Base-by-base conservation (phyloP, 2,888 invertebrate genomes). In the Acronicta psi region DNA sequence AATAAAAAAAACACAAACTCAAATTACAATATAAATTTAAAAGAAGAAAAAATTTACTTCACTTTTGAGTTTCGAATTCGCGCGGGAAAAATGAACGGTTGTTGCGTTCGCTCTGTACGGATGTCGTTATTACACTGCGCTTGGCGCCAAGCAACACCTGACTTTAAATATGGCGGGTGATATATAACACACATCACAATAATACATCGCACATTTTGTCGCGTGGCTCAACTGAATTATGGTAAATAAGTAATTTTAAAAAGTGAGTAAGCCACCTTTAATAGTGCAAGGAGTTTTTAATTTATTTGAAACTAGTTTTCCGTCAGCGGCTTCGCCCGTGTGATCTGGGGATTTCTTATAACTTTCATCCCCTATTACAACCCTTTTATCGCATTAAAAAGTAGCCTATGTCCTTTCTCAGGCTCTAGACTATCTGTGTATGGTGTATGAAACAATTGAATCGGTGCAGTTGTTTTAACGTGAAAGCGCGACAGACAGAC, bases 41-140 rank as follows among this genome's bases (percentile, higher is more conserved):
- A 40, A 44, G 34, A 43, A 44, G 37, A 62, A 38, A 10, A 13
- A 55, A 38, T 9, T 23, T 56, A 54, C 49, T 54, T 63, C 73
- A 67, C 69, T 61, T 60, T 67, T 44, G 17, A 64, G 64, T 42
- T 73, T 63, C 40, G 64, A 69, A 73, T 80, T 65, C 76, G 76
- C 86, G 86, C 88, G 88, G 80, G 79, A 82, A 75, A 74, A 72
- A 72, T 72, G 77, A 75, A 47, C 44, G 52, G 31, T 18, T 50
- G 64, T 60, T 57, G 71, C 88, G 90, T 86, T 80, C 73, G 71
- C 53, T 66, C 67, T 16, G 69, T 60, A 51, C 61, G 82, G 69
- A 73, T 69, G 82, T 68, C 81, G 78, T 73, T 75, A 74, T 68
- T 60, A 67, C 46, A 91, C 90, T 91, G 86, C 69, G 41, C 36